Percentiles rank a stretch among this genome's conserved stretches.
Conservation (phyloP, 2,888 invertebrate genomes). For the Amaurobius ferox region DNA sequence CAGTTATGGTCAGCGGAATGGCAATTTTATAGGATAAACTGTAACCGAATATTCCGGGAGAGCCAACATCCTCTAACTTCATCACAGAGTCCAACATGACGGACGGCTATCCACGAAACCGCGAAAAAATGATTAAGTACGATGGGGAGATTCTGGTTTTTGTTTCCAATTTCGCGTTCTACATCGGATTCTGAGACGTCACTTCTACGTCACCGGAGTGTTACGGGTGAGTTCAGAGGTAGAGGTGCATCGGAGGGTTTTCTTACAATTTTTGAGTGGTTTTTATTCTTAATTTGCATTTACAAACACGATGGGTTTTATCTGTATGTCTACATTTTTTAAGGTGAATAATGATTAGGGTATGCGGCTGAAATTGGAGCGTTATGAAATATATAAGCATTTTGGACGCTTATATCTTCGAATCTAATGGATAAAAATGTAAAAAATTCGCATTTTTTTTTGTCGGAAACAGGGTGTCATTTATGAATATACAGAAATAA, state of each 20-base stretch:
- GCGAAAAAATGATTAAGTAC: not conserved
- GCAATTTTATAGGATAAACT: conserved; percentile 1
- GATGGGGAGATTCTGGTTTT: conserved; percentile 17
- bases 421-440: too few species aligned
- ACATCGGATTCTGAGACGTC: conserved; percentile 30
- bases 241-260: not conserved
- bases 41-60: not conserved
- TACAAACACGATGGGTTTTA: too few species aligned
- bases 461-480: too few species aligned
- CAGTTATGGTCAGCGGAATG: not conserved
- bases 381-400: too few species aligned
- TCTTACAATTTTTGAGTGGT: too few species aligned
- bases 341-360: too few species aligned
- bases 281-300: too few species aligned
- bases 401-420: too few species aligned
- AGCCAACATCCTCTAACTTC: not conserved
- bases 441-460: too few species aligned
- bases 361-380: too few species aligned
- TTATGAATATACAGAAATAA: too few species aligned
- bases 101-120: not conserved
- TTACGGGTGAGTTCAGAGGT: not conserved
- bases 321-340: too few species aligned
- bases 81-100: conserved; percentile 24
- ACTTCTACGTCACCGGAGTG: not conserved
- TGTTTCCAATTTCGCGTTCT: conserved; percentile 44